These are phyloP conservation scores for Sarcophaga variegata DNA, from an alignment of 2,888 invertebrate species.

Conservation along the genomic window DNA sequence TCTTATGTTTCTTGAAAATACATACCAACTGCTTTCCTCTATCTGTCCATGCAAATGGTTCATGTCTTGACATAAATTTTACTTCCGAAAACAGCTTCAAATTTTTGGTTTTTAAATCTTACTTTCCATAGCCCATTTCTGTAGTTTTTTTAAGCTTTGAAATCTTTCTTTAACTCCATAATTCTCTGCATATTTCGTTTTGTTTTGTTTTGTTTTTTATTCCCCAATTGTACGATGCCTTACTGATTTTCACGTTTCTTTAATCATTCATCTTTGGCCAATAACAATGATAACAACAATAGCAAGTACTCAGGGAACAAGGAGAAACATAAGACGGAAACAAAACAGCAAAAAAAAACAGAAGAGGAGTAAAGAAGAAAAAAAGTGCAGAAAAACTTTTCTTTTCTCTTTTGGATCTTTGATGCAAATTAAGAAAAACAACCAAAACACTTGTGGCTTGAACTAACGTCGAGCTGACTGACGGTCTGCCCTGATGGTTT, in stretches of 20 bases:
- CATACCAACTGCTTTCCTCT: too few relatives aligned
- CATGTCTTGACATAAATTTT: too few relatives aligned
- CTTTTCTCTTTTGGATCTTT: constrained; percentile 8
- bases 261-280: constrained; percentile 56
- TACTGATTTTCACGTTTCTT: too few relatives aligned
- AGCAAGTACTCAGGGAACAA: not conserved
- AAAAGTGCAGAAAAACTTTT: constrained; percentile 1
- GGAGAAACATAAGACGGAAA: too few relatives aligned
- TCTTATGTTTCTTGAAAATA: too few relatives aligned
- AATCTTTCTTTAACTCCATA: not conserved
- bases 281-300: constrained; percentile 36
- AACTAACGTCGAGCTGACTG: constrained; percentile 41
- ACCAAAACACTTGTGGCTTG: constrained; percentile 66
- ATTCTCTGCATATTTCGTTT: constrained; percentile 6
- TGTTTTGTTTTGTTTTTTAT: too few relatives aligned
- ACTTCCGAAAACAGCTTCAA: not conserved
- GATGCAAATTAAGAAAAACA: constrained; percentile 64
- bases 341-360: too few relatives aligned
- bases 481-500: too few relatives aligned
- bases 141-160: not conserved
- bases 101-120: not conserved
- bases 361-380: not conserved
- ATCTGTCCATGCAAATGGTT: too few relatives aligned
- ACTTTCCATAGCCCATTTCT: constrained; percentile 4
- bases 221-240: too few relatives aligned